phyloP scores from a whole-genome alignment of 2,113 vertebrate species.

The Nematolebias whitei region DNA sequence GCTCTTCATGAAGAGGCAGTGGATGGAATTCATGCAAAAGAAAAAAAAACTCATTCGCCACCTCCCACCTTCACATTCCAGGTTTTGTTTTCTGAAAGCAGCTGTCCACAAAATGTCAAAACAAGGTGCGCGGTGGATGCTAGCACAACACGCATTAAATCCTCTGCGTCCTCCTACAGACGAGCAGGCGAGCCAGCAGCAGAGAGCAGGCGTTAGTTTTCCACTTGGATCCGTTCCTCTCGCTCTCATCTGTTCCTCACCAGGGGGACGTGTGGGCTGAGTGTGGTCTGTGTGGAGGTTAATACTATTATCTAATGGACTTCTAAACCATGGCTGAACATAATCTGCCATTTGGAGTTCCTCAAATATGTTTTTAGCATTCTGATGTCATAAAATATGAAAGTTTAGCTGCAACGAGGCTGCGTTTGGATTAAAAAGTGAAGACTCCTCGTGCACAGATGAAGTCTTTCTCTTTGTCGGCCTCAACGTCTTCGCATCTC shows the following conservation, averaged over 20 bases:
- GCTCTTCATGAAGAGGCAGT: constrained; percentile 81
- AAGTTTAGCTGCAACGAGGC: not conserved
- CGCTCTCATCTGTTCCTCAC: constrained; percentile 44
- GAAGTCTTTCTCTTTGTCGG: too few species aligned
- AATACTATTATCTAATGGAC: constrained; percentile 41
- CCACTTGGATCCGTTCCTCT: constrained; percentile 48
- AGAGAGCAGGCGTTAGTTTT: constrained; percentile 9
- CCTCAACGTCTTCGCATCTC: too few species aligned
- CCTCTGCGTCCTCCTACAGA: constrained; percentile 23
- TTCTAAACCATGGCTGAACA: constrained; percentile 3
- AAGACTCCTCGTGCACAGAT: not conserved
- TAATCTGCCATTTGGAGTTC: constrained; percentile 11
- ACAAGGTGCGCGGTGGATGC: constrained; percentile 87
- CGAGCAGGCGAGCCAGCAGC: not conserved
- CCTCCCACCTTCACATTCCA: constrained; percentile 48
- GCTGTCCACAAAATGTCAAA: constrained; percentile 79
- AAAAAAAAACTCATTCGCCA: not conserved
- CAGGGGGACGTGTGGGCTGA: constrained; percentile 44
- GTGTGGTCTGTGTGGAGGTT: constrained; percentile 26
- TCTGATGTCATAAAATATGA: not conserved
- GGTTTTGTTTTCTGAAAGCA: constrained; percentile 85
- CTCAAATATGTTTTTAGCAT: not conserved
- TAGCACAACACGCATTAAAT: constrained; percentile 73
- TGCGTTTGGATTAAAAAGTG: not conserved
- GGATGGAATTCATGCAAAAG: constrained; percentile 7